Evolutionary conservation across 2,113 vertebrate species (phyloP).

Genomic region (Phocoena phocoena): DNA sequence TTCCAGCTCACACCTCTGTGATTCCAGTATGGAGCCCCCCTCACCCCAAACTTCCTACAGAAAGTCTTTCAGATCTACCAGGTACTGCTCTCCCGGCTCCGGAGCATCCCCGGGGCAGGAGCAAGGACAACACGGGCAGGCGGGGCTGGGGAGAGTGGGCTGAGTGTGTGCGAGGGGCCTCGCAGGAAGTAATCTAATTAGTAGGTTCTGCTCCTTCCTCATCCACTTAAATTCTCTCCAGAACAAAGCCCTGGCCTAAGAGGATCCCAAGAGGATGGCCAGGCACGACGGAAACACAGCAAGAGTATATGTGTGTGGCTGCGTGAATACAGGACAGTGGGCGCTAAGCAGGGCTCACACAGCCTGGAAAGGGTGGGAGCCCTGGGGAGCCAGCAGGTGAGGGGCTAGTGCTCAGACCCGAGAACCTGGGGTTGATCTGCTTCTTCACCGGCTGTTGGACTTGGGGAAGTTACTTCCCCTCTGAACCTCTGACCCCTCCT

Average conservation of each 20-base stretch:
- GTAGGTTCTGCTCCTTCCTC: not conserved
- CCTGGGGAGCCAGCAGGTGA: not conserved
- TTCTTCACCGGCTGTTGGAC: not conserved
- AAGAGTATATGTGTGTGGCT: not conserved
- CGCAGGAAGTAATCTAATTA: not conserved
- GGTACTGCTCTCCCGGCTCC: fast-evolving
- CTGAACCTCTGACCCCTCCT: not conserved
- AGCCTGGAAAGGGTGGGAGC: not conserved
- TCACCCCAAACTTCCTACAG: not conserved
- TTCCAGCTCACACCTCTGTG: not conserved
- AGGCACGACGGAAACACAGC: not conserved
- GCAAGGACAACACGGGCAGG: not conserved
- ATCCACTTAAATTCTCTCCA: not conserved
- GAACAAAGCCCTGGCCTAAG: not conserved
- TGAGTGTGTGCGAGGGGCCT: too few relatives aligned
- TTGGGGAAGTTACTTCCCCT: not conserved
- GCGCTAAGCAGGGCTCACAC: too few relatives aligned
- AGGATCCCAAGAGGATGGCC: not conserved
- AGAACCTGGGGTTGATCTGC: not conserved
- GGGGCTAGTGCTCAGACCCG: fast-evolving
- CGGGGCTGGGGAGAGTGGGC: fast-evolving
- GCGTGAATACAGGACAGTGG: fast-evolving
- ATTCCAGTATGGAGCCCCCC: not conserved
- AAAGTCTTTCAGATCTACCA: not conserved
- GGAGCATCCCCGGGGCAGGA: not conserved